These are phyloP conservation scores for Morpho helenor DNA, from an alignment of 2,888 invertebrate genomes.

Conservation along the genomic window DNA sequence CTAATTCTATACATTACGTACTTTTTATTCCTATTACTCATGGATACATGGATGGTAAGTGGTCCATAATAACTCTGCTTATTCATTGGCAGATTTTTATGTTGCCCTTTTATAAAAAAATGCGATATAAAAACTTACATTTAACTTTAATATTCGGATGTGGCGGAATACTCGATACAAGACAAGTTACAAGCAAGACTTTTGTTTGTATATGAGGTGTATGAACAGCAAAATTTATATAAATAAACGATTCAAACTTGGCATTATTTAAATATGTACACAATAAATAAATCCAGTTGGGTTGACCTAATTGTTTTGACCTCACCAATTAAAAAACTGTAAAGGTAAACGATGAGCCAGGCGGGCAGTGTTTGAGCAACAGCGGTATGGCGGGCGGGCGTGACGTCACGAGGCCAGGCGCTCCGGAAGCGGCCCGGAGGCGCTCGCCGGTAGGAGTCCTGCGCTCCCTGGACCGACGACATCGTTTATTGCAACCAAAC, in stretches of 20 bases:
- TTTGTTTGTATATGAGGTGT: no score
- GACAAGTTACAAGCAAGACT: no score
- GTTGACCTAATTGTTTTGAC: slow-evolving; percentile 73
- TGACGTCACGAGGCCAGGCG: slow-evolving; percentile 55
- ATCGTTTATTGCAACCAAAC: slow-evolving; percentile 63
- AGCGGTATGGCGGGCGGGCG: slow-evolving; percentile 30
- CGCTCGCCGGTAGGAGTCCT: slow-evolving; percentile 56
- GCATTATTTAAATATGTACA: slow-evolving; percentile 18
- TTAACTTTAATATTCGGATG: no score
- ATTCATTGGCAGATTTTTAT: no score
- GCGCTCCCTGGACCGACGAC: slow-evolving; percentile 55
- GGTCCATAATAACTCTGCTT: no score
- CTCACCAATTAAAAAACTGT: slow-evolving; percentile 74
- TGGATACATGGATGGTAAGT: no score
- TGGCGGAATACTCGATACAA: no score
- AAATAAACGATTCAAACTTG: slow-evolving; percentile 4
- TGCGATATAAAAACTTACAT: no score
- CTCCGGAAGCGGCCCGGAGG: slow-evolving; percentile 60
- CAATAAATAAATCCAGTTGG: slow-evolving; percentile 52
- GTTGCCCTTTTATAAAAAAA: no score
- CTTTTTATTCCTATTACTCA: no score
- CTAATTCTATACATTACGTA: no score
- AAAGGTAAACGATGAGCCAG: slow-evolving; percentile 59
- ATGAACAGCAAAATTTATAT: no score
- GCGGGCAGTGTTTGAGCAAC: slow-evolving; percentile 32